Evolutionary conservation across 2,113 vertebrate genomes (phyloP).

Genomic region (Diphyllodes magnificus): DNA sequence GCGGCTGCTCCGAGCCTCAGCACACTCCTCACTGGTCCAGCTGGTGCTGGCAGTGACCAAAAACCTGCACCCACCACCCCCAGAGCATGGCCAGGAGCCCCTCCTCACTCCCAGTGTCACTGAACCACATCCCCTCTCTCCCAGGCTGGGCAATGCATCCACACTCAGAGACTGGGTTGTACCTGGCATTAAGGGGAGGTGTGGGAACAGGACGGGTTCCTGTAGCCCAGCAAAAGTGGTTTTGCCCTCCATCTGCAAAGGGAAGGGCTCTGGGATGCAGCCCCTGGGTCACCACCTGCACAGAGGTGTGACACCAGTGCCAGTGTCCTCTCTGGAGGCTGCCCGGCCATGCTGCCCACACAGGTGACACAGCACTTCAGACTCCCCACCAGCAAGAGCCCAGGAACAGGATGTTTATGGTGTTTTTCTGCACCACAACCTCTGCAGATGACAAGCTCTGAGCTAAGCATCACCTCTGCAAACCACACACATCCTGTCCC

Average conservation of each 20-base stretch:
- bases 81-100: neutral
- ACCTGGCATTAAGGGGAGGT: neutral
- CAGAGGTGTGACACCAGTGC: too few species aligned
- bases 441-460: neutral
- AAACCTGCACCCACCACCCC: neutral
- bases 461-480: neutral
- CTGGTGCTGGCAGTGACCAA: neutral
- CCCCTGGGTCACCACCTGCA: neutral
- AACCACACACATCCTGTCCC: neutral
- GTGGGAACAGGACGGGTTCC: fast-evolving
- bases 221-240: neutral
- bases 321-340: neutral
- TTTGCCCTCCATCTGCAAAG: neutral
- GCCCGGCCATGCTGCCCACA: neutral
- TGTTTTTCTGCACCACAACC: neutral
- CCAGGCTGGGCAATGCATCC: neutral
- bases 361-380: neutral
- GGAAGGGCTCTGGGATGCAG: neutral
- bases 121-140: fast-evolving
- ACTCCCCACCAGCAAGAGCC: neutral
- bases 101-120: neutral
- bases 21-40: fast-evolving
- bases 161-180: neutral
- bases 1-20: neutral
- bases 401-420: neutral